phyloP scores from a whole-genome alignment of 2,797 vertebrate species.

The Notolepis coatsorum region DNA sequence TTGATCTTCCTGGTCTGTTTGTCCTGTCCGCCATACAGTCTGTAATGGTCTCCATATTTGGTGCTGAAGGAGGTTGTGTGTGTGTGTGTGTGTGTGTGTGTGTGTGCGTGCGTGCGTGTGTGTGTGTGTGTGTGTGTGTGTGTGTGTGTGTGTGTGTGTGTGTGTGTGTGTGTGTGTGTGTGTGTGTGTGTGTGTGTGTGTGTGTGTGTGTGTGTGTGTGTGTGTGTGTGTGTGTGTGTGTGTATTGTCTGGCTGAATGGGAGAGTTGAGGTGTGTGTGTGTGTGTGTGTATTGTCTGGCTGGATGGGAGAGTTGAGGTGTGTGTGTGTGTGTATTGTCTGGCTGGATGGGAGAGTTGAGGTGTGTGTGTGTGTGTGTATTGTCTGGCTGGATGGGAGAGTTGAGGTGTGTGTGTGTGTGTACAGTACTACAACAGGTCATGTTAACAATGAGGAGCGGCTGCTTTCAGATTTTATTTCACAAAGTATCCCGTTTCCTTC shows the following conservation, averaged over 20 bases:
- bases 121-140: conserved; percentile 62
- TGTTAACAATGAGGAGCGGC: conserved; percentile 71
- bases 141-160: conserved; percentile 69
- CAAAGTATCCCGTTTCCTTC: conserved; percentile 77
- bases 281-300: conserved; percentile 28
- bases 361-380: conserved; percentile 31
- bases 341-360: too few relatives aligned
- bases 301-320: conserved; percentile 28
- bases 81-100: neutral
- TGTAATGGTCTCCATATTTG: conserved; percentile 74
- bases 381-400: conserved; percentile 66
- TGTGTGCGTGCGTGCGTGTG: neutral
- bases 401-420: conserved; percentile 69
- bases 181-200: conserved; percentile 59
- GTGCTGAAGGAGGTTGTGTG: conserved; percentile 68
- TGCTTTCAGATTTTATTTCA: conserved; percentile 76
- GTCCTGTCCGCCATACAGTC: conserved; percentile 59
- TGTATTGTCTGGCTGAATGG: conserved; percentile 71
- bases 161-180: conserved; percentile 50
- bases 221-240: conserved; percentile 55
- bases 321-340: conserved; percentile 8
- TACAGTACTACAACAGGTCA: conserved; percentile 68
- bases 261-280: conserved; percentile 42
- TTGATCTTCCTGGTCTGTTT: too few relatives aligned
- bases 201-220: conserved; percentile 68